Conservation (phyloP, 2,797 vertebrate species). For the Leptodactylus fallax region DNA sequence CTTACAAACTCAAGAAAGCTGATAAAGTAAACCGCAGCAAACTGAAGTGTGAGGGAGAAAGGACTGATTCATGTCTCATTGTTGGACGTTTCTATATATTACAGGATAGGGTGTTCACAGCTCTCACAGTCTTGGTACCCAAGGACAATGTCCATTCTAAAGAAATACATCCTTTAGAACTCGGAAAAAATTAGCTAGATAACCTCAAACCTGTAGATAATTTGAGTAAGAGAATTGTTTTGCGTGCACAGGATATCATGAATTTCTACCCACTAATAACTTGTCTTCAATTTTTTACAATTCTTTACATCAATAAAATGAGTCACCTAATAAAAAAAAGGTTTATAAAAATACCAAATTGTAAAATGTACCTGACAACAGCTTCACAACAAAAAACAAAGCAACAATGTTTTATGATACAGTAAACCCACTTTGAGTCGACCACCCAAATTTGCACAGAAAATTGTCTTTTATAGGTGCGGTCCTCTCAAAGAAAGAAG, state of each 20-base stretch:
- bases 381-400: background rate
- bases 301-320: background rate
- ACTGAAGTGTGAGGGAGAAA: background rate
- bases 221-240: background rate
- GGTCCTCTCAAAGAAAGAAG: too few species aligned
- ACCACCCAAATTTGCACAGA: too few species aligned
- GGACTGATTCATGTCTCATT: background rate
- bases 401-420: background rate
- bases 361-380: background rate
- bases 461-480: too few species aligned
- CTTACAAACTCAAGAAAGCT: background rate
- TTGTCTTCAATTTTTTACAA: background rate
- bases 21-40: background rate
- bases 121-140: conserved; percentile 31
- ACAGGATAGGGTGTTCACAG: conserved; percentile 39
- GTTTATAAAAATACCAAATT: background rate
- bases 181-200: background rate
- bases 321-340: background rate
- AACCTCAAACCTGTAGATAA: background rate
- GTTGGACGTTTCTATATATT: background rate
- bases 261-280: background rate
- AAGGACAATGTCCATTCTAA: conserved; percentile 24
- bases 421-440: too few species aligned
- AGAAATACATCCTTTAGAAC: conserved; percentile 13
- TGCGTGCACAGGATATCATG: background rate